Base-by-base conservation (phyloP, 2,888 invertebrate genomes). In the Dynastes grantii region DNA sequence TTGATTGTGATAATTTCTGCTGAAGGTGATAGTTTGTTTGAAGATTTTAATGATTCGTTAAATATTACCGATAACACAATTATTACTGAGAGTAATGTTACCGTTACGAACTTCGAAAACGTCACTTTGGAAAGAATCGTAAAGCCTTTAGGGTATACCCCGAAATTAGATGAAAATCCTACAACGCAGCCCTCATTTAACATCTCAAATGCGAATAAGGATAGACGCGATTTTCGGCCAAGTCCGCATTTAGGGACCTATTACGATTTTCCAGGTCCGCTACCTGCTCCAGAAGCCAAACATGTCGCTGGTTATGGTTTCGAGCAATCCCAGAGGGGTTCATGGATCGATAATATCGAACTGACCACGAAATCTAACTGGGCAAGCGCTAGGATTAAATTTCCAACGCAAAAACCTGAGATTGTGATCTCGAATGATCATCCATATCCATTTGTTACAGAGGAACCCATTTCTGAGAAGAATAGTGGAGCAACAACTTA, bases 231-330 rank as follows among this genome's bases (percentile, higher is more conserved):
- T 68, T 92, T 92, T 80, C 89, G 88, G 75, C 91, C 92, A 1
- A 92, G 92, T 84, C 90, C 89, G 9, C 90, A 90, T 82, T 81
- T 92, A 45, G 90, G 90, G 16, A 88, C 87, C 53, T 89, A 89
- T 81, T 89, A 89, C 81, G 91, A 91, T 82, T 87, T 85, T 78
- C 89, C 90, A 13, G 87, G 87, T 2, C 78, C 81, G 29, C 87
- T 87, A 3, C 87, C 85, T n/a, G 81, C 83, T 77, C 85, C 87
- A 11, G 87, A 88, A 84, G 80, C 81, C 0, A 88, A 87, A 82
- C 81, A 80, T 65, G 63, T 78, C 3, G 80, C 79, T 40, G 64
- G 77, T 9, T 76, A 76, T 5, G 80, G 79, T 13, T 78, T 79
- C 9, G 51, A 71, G 81, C 37, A 81, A 83, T 22, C 49, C 13